Evolutionary conservation across 64 coral and sea anemone genomes (phyloP), one percentile per base, ranked within the genome.

Genomic region (Dendrophyllia cribrosa): DNA sequence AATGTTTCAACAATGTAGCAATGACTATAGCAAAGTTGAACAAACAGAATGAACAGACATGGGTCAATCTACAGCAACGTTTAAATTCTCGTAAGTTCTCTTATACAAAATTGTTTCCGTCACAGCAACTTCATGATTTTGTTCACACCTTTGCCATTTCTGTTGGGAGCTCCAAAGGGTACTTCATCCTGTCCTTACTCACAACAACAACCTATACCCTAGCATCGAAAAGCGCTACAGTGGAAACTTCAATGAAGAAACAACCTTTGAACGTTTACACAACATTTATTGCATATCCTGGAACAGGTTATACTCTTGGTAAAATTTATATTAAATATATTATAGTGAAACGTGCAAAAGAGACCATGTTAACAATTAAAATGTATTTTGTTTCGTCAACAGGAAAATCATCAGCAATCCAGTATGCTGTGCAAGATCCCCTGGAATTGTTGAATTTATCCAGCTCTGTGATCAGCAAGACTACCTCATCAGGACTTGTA

Each of bases 271-370:
- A 86, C 64, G 4, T 87, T 15, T 74, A 51, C 67, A 87, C 85
- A 9, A 70, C 70, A 52, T 74, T 87, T 51, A 16, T 87, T 52
- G 67, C 65, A 55, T 87, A 87, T 58, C 85, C 85, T 55, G 85
- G 85, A 21, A 87, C 85, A 43, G 81, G 81, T 87, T 23, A 68
- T 16, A 5, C 66, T 68, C 7, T 68, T 34, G 34, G 34, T 2
- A 34, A 34, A 34, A 34, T 34, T 34, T 34, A 34, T 34, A 34
- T 34, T 34, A 34, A 68, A 68, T 68, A 20, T 68, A 20, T 24
- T 68, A 20, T 20, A 22, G 20, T 68, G 66, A 68, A 68, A 68
- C 7, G 2, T 59, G 56, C 56, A 59, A 34, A 34, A 34, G 56
- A 14, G 56, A 59, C 56, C 56, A 10, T 59, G 56, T 59, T 59